Evolutionary conservation across 2,797 vertebrate genomes (phyloP).

Genomic region (Epinephelus coioides): DNA sequence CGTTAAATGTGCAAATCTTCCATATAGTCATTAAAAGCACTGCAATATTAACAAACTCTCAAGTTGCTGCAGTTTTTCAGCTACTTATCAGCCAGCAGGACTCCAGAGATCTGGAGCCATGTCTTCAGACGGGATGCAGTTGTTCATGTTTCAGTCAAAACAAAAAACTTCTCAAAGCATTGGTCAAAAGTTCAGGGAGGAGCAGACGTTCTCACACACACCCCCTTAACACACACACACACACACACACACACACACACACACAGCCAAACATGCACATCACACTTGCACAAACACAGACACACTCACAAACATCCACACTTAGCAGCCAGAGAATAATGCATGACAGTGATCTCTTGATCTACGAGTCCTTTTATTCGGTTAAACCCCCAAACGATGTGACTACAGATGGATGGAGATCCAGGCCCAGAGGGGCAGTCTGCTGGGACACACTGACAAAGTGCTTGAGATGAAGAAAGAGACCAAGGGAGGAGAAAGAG

Average conservation of each 20-base stretch:
- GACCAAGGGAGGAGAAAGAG: constrained; percentile 44
- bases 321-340: constrained; percentile 25
- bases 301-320: constrained; percentile 23
- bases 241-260: not conserved
- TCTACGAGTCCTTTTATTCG: constrained; percentile 51
- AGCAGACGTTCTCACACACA: constrained; percentile 20
- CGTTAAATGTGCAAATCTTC: not conserved
- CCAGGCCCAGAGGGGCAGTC: constrained; percentile 22
- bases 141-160: constrained; percentile 50
- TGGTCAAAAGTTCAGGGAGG: constrained; percentile 40
- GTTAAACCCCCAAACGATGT: constrained; percentile 63
- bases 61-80: not conserved
- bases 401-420: constrained; percentile 64
- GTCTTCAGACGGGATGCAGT: not conserved
- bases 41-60: not conserved
- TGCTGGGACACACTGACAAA: constrained; percentile 55
- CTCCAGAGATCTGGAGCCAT: constrained; percentile 5
- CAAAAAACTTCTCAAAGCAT: constrained; percentile 21
- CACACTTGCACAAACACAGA: not conserved
- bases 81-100: constrained; percentile 23
- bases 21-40: not conserved
- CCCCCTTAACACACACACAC: constrained; percentile 4
- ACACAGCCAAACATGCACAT: constrained; percentile 10
- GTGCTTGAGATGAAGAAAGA: constrained; percentile 59
- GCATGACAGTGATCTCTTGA: constrained; percentile 62